A percentile compares a stretch with the other conserved stretches of the same genome.
Conservation (phyloP, 2,113 vertebrate genomes). For the Craseonycteris thonglongyai region DNA sequence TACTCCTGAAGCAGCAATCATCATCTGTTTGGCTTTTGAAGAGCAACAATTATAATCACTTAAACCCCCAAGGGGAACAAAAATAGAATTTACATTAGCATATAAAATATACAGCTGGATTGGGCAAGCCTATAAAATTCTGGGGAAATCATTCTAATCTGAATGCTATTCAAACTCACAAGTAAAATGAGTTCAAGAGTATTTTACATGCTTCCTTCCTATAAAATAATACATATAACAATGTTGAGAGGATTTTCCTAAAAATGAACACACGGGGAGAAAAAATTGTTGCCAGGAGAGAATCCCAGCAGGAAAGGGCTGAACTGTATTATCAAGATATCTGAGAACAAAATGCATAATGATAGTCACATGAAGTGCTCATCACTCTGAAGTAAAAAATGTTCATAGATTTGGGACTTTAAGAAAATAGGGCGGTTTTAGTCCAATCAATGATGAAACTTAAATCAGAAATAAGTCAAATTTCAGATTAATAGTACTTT, state of each 20-base stretch:
- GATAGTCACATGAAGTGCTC: constrained; percentile 30
- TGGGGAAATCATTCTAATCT: constrained; percentile 83
- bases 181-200: constrained; percentile 79
- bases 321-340: constrained; percentile 54
- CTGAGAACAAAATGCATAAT: not conserved
- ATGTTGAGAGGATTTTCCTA: constrained; percentile 78
- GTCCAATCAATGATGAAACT: constrained; percentile 26
- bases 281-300: constrained; percentile 60
- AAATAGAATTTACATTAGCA: constrained; percentile 90
- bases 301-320: constrained; percentile 41
- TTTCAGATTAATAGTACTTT: constrained; percentile 3
- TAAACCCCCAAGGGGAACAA: constrained; percentile 87
- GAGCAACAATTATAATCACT: constrained; percentile 93
- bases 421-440: constrained; percentile 35
- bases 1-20: constrained; percentile 90
- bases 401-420: not conserved
- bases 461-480: constrained; percentile 36
- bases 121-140: constrained; percentile 84
- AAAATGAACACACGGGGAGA: constrained; percentile 69
- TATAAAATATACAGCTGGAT: constrained; percentile 91
- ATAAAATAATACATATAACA: constrained; percentile 73
- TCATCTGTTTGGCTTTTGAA: constrained; percentile 90
- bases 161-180: constrained; percentile 84
- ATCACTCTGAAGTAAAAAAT: constrained; percentile 28
- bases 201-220: constrained; percentile 79